Evolutionary conservation across 2,113 vertebrate genomes (phyloP), one percentile per base, ranked within the genome.

Genomic region (Willisornis vidua): DNA sequence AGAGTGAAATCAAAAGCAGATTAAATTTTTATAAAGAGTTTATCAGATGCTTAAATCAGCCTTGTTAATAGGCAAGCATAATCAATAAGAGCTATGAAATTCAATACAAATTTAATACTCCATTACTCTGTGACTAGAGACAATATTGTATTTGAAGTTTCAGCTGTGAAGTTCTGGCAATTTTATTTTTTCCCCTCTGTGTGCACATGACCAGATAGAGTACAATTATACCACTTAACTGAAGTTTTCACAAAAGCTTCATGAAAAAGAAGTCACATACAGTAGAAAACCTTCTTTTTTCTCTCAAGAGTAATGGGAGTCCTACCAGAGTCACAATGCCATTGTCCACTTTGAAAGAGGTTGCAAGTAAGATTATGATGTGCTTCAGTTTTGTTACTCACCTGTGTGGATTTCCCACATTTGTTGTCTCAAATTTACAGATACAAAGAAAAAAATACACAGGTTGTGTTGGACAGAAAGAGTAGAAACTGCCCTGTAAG

Each of bases 51-150:
- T 80, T 91, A 88, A 88, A 72, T 94, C 54, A 74, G 65, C 78
- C 77, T 90, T 91, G 80, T 82, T 90, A 95, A 70, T 61, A 92
- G 8, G 83, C 62, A 93, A 63, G 28, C 10, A 86, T 39, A 80
- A 88, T 93, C 89, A 91, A 78, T 96, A 85, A 72, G 7, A 78
- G 25, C 28, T 55, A 77, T 83, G 66, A 76, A 95, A 95, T 76
- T n/a, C 66, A 73, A 85, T 76, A 51, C 49, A 45, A 39, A 48
- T 78, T 90, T 82, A 94, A 90, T 95, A 57, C 25, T 35, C 58
- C 49, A 51, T 85, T 90, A 73, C 14, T 74, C 26, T 20, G 6
- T 88, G 92, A 94, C 18, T 28, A 73, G 12, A 89, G 24, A 66
- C 45, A 84, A 52, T 65, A 55, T 13, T 39, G 20, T 11, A 94